Percentiles rank a stretch among this genome's conserved stretches.
phyloP scores from a whole-genome alignment of 1,140 invertebrate genomes.

The Aricia agestis region DNA sequence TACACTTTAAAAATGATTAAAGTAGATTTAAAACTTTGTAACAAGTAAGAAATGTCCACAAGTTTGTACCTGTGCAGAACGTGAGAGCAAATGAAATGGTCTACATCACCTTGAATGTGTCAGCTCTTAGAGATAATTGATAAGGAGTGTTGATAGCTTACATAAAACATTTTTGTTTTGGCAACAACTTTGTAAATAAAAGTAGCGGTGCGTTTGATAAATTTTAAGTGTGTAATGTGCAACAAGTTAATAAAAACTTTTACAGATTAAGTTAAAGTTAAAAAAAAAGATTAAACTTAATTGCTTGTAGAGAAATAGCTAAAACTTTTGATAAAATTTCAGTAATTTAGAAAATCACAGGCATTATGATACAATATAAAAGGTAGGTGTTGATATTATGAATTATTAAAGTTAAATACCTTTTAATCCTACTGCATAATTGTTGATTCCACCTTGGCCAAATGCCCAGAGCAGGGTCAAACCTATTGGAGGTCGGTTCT shows the following conservation, averaged over 20 bases:
- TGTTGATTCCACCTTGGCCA: constrained; percentile 83
- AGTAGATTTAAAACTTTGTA: background rate
- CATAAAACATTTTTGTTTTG: background rate
- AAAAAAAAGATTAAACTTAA: too few relatives aligned
- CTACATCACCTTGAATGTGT: background rate
- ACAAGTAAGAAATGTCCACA: background rate
- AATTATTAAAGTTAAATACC: constrained; percentile 73
- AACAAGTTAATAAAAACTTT: too few relatives aligned
- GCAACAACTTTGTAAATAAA: background rate
- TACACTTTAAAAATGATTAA: too few relatives aligned
- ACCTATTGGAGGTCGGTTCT: constrained; percentile 86
- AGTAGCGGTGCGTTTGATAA: background rate
- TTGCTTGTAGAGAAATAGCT: too few relatives aligned
- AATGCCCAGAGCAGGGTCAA: constrained; percentile 87
- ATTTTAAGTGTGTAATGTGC: too few relatives aligned
- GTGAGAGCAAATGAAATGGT: background rate
- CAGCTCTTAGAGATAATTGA: background rate
- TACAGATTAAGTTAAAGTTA: too few relatives aligned
- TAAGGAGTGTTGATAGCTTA: background rate
- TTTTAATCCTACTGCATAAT: constrained; percentile 84
- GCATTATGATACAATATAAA: too few relatives aligned
- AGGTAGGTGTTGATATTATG: too few relatives aligned
- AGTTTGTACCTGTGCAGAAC: background rate
- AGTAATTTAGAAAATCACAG: too few relatives aligned
- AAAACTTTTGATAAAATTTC: too few relatives aligned